phyloP scores from a whole-genome alignment of 1,140 invertebrate genomes.

The Sogatella furcifera region DNA sequence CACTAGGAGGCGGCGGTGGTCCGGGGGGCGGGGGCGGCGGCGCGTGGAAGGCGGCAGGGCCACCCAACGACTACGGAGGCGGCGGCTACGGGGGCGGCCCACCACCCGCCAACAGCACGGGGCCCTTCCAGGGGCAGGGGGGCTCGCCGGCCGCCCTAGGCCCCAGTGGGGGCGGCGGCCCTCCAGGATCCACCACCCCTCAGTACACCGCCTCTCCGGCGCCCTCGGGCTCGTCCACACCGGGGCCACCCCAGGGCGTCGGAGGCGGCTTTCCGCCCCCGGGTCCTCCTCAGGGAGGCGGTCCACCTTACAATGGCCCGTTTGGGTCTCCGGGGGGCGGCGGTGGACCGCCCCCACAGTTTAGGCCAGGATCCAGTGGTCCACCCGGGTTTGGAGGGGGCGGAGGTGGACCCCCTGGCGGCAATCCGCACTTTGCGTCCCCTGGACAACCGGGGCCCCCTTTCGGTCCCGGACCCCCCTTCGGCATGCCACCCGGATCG shows the following conservation, averaged over 20 bases:
- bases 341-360: slow-evolving; percentile 39
- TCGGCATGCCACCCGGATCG: slow-evolving; percentile 56
- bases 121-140: slow-evolving; percentile 48
- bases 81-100: slow-evolving; percentile 33
- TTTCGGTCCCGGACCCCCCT: slow-evolving; percentile 44
- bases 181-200: slow-evolving; percentile 56
- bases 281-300: slow-evolving; percentile 38
- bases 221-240: slow-evolving; percentile 61
- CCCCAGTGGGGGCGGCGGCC: slow-evolving; percentile 44
- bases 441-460: slow-evolving; percentile 39
- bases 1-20: slow-evolving; percentile 27
- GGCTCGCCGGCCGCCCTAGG: slow-evolving; percentile 49
- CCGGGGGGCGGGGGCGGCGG: slow-evolving; percentile 32
- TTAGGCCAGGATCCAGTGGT: slow-evolving; percentile 53
- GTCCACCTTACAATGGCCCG: slow-evolving; percentile 54
- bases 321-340: slow-evolving; percentile 53
- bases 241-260: slow-evolving; percentile 47
- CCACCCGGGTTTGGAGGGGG: slow-evolving; percentile 50
- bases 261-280: slow-evolving; percentile 50
- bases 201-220: slow-evolving; percentile 65
- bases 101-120: slow-evolving; percentile 31
- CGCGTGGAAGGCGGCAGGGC: slow-evolving; percentile 53
- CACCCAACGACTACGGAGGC: slow-evolving; percentile 44
- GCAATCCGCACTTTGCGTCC: slow-evolving; percentile 52
- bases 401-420: slow-evolving; percentile 39